Percentiles rank a stretch among this genome's conserved stretches.
These are phyloP conservation scores for Rhagologus leucostigma DNA, from an alignment of 2,113 vertebrate species.

Conservation along the genomic window DNA sequence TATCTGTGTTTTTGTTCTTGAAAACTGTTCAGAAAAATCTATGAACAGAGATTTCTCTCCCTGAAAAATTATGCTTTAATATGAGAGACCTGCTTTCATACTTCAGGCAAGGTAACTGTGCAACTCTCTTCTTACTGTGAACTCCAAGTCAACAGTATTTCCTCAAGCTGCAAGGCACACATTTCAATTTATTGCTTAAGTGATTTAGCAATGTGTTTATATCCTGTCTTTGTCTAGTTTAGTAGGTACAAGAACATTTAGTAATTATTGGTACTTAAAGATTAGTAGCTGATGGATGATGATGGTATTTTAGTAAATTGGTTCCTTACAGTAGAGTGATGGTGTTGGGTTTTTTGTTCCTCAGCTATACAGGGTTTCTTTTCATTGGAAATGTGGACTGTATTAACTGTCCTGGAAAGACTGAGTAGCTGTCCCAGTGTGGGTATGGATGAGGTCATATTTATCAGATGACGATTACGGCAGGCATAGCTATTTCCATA, in stretches of 20 bases:
- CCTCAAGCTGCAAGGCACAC: not conserved
- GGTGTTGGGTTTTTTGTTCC: not conserved
- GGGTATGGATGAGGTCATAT: not conserved
- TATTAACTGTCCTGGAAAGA: not conserved
- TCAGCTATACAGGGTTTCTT: not conserved
- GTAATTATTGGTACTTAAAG: constrained; percentile 24
- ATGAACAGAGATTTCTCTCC: not conserved
- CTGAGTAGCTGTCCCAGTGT: not conserved
- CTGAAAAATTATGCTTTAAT: not conserved
- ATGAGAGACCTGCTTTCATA: not conserved
- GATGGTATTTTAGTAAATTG: not conserved
- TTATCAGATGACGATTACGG: not conserved
- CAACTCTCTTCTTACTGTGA: not conserved
- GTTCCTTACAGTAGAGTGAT: not conserved
- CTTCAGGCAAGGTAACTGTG: not conserved
- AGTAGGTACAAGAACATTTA: not conserved
- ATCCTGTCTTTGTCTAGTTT: not conserved
- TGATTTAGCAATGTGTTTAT: not conserved
- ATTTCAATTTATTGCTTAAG: not conserved
- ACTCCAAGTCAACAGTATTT: not conserved
- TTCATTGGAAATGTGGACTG: not conserved
- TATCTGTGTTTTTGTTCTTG: not conserved
- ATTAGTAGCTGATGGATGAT: constrained; percentile 11
- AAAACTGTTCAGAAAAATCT: not conserved
- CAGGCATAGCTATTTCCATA: not conserved